Percentiles rank a stretch among this genome's conserved stretches.
Conservation (phyloP, 2,113 vertebrate species). For the Salvelinus alpinus region DNA sequence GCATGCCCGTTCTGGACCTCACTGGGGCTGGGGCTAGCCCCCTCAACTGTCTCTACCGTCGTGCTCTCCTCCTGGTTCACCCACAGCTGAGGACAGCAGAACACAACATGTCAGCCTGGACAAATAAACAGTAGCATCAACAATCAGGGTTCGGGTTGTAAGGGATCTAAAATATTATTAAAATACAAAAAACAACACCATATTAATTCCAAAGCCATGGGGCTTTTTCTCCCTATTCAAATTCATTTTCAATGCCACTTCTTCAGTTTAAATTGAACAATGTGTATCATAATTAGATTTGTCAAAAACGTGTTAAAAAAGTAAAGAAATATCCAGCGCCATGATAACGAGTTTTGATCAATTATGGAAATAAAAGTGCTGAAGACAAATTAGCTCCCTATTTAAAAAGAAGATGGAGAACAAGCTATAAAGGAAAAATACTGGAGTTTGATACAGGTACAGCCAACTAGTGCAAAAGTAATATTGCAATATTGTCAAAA, state of each 20-base stretch:
- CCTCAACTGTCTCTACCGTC: slow-evolving; percentile 74
- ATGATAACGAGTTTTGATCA: too few relatives aligned
- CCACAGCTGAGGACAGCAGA: slow-evolving; percentile 76
- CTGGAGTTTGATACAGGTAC: too few relatives aligned
- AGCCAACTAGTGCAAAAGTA: too few relatives aligned
- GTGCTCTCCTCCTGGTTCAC: slow-evolving; percentile 85
- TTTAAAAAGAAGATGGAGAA: too few relatives aligned
- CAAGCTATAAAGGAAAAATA: too few relatives aligned
- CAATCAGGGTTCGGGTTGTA: not conserved
- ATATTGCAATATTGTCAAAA: too few relatives aligned
- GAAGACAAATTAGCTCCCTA: too few relatives aligned
- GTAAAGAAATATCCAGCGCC: not conserved
- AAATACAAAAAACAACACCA: not conserved
- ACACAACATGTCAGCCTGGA: not conserved
- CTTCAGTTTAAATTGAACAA: not conserved
- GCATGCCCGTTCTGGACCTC: slow-evolving; percentile 87
- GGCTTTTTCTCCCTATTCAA: not conserved
- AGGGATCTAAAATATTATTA: not conserved
- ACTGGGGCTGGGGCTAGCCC: slow-evolving; percentile 56
- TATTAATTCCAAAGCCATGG: not conserved
- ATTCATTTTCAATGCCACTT: not conserved
- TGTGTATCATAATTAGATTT: not conserved
- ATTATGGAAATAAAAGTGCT: too few relatives aligned
- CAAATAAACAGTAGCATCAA: not conserved
- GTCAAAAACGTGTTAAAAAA: not conserved